Base-by-base conservation (phyloP, 2,888 invertebrate genomes). In the Mantis religiosa region DNA sequence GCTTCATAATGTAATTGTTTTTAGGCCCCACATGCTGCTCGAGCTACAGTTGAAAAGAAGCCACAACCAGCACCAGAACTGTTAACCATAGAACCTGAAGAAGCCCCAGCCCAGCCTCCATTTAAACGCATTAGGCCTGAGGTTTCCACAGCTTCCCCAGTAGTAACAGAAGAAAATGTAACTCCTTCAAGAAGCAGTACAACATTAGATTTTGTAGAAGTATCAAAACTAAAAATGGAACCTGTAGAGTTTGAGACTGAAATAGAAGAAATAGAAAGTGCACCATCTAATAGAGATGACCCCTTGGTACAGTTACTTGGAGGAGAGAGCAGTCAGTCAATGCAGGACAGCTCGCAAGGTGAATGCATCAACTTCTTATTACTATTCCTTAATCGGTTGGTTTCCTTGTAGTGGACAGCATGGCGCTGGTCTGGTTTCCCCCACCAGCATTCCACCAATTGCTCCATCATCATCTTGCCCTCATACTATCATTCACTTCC, bases 161-260 rank as follows among this genome's bases (percentile, higher is more conserved):
- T 82, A 34, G 41, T 87, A n/a, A n/a, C 87, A 30, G 82, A 87
- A 28, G 34, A 83, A 81, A 71, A 20, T 28, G 25, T 28, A 14
- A 54, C 84, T 34, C 81, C 88, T 12, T 71, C 83, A 82, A 41
- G 41, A 47, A 25, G 25, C 25, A 27, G 88, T 27, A 47, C 84
- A 12, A 28, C 27, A 25, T 81, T 81, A 25, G 90, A 89, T n/a
- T 88, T 88, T 30, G 83, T 89, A 12, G 89, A 89, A 54, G 87
- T 90, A 82, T 84, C 90, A 41, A 88, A 88, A n/a, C 89, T 90
- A 81, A 90, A 90, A 89, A 54, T 84, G 30, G 90, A 90, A 87
- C 90, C 90, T 30, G 85, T 90, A 47, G 90, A 90, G 30, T 89
- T 89, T 88, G 90, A 90, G n/a, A 54, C 88, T 27, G 90, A 90